Evolutionary conservation across 1,140 invertebrate genomes (phyloP).

Genomic region (Diplogasteroides magnus): DNA sequence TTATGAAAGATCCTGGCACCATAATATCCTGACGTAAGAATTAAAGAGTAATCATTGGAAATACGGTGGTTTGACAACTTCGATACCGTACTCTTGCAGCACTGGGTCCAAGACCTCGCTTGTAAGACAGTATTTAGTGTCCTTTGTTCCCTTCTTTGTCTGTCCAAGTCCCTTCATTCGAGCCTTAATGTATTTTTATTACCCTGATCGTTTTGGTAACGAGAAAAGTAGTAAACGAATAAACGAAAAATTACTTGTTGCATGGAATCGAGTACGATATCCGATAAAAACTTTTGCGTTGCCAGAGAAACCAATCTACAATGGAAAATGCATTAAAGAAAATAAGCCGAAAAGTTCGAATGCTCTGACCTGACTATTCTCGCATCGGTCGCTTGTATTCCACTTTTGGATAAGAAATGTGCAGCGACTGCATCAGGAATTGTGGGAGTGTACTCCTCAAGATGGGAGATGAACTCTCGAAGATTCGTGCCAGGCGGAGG

Average conservation of each 20-base stretch:
- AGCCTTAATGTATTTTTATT: slow-evolving; percentile 17
- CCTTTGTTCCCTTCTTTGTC: slow-evolving; percentile 28
- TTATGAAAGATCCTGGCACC: no score
- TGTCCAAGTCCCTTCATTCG: slow-evolving; percentile 31
- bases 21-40: no score
- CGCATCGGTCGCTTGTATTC: neutral
- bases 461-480: neutral
- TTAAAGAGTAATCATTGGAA: slow-evolving; percentile 8
- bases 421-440: neutral
- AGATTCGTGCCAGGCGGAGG: neutral
- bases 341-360: neutral
- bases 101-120: slow-evolving; percentile 24
- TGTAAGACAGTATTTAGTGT: slow-evolving; percentile 27
- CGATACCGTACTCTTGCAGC: slow-evolving; percentile 30
- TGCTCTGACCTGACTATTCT: neutral
- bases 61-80: slow-evolving; percentile 31
- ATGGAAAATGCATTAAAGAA: neutral
- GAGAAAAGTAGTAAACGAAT: neutral
- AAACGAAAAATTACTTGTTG: neutral
- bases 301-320: neutral
- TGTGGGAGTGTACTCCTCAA: neutral
- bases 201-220: no score
- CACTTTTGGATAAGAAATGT: neutral
- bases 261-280: neutral
- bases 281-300: neutral